phyloP scores from a whole-genome alignment of 2,113 vertebrate species.

The Eulemur macaco region DNA sequence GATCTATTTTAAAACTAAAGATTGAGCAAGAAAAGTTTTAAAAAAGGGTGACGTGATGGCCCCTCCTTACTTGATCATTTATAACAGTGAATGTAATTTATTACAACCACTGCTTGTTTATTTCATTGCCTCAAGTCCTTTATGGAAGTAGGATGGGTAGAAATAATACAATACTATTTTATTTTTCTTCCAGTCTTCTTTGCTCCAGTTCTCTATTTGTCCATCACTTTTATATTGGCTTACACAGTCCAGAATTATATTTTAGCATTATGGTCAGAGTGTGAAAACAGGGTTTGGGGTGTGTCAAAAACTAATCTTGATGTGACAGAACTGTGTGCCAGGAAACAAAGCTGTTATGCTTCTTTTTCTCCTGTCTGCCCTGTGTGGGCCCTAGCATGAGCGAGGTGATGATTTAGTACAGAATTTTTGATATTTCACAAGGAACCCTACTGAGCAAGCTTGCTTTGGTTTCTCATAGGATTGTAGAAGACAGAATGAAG shows the following conservation, averaged over 20 bases:
- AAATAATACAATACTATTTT: conserved; percentile 44
- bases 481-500: conserved; percentile 59
- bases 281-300: conserved; percentile 54
- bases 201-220: conserved; percentile 10
- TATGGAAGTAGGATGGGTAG: not conserved
- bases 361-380: conserved; percentile 58
- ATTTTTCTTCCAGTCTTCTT: conserved; percentile 32
- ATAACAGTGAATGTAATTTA: not conserved
- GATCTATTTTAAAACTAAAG: conserved; percentile 78
- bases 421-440: conserved; percentile 64
- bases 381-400: conserved; percentile 39
- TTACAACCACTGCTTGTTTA: conserved; percentile 5
- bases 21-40: conserved; percentile 28
- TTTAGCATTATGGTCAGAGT: conserved; percentile 57
- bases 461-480: conserved; percentile 59
- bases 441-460: conserved; percentile 61
- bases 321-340: conserved; percentile 64
- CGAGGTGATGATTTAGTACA: conserved; percentile 65
- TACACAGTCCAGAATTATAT: conserved; percentile 53
- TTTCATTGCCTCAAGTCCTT: conserved; percentile 14
- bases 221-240: conserved; percentile 51
- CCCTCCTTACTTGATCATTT: conserved; percentile 47
- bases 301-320: conserved; percentile 73
- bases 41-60: not conserved
- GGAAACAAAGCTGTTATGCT: conserved; percentile 62